phyloP scores from a whole-genome alignment of 1,140 invertebrate species.

The Anthonomus grandis region DNA sequence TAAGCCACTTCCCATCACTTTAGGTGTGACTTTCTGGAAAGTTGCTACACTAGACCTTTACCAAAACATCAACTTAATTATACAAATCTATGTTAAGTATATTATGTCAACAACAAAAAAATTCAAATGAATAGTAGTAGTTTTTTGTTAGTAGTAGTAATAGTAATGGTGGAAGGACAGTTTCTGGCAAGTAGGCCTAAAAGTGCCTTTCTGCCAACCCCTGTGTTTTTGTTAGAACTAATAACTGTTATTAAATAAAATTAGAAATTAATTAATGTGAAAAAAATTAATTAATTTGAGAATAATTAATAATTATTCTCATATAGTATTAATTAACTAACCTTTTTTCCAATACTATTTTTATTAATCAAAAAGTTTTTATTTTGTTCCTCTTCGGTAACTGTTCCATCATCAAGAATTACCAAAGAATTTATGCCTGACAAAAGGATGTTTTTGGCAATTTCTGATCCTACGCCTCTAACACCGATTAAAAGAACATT shows the following conservation, averaged over 20 bases:
- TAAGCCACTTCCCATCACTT: no score
- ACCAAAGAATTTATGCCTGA: conserved; percentile 89
- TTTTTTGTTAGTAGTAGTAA: not conserved
- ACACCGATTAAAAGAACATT: conserved; percentile 86
- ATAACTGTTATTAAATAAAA: not conserved
- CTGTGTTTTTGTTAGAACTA: conserved; percentile 3
- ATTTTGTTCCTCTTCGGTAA: conserved; percentile 69
- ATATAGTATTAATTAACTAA: no score
- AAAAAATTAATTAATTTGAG: no score
- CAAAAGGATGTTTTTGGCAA: conserved; percentile 94
- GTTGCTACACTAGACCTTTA: no score
- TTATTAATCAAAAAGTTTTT: conserved; percentile 76
- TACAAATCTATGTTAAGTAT: no score
- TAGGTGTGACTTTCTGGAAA: no score
- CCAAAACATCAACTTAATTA: no score
- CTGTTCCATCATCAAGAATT: conserved; percentile 75
- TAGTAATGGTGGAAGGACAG: no score
- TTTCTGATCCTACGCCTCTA: conserved; percentile 88
- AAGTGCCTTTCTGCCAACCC: no score
- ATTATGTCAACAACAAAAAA: no score
- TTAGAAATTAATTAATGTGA: not conserved
- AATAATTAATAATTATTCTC: not conserved
- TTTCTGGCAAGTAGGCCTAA: no score
- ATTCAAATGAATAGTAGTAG: no score
- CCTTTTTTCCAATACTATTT: conserved; percentile 68